These are phyloP conservation scores for Halcyon leucocephala DNA, from an alignment of 2,797 vertebrate genomes.

Conservation along the genomic window DNA sequence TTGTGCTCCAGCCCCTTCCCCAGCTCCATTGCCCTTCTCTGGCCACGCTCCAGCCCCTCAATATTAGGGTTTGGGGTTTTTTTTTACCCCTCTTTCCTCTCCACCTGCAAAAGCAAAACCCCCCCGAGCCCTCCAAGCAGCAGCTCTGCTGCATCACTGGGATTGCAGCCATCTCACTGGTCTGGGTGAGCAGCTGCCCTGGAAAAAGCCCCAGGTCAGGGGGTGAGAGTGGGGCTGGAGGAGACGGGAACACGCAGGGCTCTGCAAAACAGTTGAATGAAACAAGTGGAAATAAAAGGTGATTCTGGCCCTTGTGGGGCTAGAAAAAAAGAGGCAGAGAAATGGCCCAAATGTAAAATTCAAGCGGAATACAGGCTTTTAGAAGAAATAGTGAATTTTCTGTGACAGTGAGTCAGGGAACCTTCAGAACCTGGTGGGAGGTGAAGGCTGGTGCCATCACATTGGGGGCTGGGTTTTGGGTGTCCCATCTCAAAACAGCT, in stretches of 20 bases:
- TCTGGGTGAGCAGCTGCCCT: not conserved
- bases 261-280: not conserved
- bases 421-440: not conserved
- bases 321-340: rapidly evolving
- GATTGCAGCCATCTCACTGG: not conserved
- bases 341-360: not conserved
- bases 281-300: not conserved
- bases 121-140: not conserved
- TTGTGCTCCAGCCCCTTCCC: too few species aligned
- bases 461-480: not conserved
- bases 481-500: not conserved
- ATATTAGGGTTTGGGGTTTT: not conserved
- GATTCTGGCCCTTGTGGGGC: not conserved
- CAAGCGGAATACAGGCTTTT: rapidly evolving
- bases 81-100: not conserved
- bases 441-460: rapidly evolving
- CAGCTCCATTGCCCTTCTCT: too few species aligned
- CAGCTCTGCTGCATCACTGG: not conserved
- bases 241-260: not conserved
- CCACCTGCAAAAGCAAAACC: not conserved
- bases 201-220: not conserved
- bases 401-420: not conserved
- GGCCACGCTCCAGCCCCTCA: not conserved
- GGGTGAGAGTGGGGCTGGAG: not conserved
- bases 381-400: not conserved